These are phyloP conservation scores for Corapipo altera DNA, from an alignment of 2,113 vertebrate genomes.

Conservation along the genomic window DNA sequence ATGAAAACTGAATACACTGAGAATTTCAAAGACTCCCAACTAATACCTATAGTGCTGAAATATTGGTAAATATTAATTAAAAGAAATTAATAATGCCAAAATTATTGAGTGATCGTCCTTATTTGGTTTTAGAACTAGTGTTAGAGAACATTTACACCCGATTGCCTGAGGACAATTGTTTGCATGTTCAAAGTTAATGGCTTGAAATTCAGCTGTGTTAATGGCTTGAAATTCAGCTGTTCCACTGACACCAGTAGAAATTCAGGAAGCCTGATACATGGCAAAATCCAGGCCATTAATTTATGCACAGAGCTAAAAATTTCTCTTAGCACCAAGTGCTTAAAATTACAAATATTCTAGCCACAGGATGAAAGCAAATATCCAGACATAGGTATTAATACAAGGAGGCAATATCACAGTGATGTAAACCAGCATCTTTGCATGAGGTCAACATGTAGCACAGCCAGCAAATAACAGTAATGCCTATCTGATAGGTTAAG, in stretches of 20 bases:
- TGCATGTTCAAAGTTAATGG: neutral
- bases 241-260: neutral
- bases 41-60: neutral
- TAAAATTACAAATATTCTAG: neutral
- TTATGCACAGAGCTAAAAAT: neutral
- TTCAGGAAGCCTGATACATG: neutral
- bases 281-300: neutral
- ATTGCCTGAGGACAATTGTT: neutral
- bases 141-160: neutral
- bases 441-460: fast-evolving
- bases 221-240: neutral
- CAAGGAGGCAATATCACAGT: neutral
- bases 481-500: neutral
- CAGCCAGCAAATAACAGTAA: neutral
- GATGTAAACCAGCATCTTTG: neutral
- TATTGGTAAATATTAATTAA: neutral
- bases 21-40: neutral
- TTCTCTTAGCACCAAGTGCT: neutral
- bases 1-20: slow-evolving; percentile 37
- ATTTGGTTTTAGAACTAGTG: neutral
- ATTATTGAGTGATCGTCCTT: neutral
- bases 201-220: neutral
- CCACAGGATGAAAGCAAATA: neutral
- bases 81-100: neutral
- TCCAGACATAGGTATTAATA: neutral